Percentiles rank a stretch among this genome's conserved stretches.
Conservation (phyloP, 1,140 invertebrate species). For the Venustaconcha ellipsiformis region DNA sequence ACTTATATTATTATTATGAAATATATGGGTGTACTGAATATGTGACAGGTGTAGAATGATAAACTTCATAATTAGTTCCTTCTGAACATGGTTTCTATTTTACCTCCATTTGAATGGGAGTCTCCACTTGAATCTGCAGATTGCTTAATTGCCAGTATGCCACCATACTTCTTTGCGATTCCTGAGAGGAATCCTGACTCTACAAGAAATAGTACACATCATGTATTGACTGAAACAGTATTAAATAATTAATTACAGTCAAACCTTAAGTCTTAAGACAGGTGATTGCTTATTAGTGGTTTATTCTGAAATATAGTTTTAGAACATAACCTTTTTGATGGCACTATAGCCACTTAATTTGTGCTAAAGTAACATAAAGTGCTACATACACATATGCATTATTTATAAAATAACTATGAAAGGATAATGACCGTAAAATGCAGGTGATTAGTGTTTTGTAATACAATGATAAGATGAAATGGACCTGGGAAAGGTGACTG, state of each 20-base stretch:
- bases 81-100: neutral
- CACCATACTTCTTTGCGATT: conserved; percentile 58
- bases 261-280: neutral
- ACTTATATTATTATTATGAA: neutral
- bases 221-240: neutral
- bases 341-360: neutral
- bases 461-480: no score
- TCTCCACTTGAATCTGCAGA: neutral
- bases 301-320: neutral
- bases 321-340: neutral
- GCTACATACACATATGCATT: no score
- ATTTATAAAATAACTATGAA: no score
- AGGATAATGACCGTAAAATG: no score
- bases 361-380: neutral
- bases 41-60: neutral
- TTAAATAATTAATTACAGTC: neutral
- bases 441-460: no score
- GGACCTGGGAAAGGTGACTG: no score
- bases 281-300: neutral
- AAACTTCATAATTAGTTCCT: conserved; percentile 2
- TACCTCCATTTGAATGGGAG: neutral
- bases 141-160: conserved; percentile 59
- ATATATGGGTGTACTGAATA: neutral
- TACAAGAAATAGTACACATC: conserved; percentile 7
- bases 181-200: conserved; percentile 37